A percentile compares a stretch with the other conserved stretches of the same genome.
phyloP scores from a whole-genome alignment of 1,140 invertebrate species.

The Zelostemma sp. region DNA sequence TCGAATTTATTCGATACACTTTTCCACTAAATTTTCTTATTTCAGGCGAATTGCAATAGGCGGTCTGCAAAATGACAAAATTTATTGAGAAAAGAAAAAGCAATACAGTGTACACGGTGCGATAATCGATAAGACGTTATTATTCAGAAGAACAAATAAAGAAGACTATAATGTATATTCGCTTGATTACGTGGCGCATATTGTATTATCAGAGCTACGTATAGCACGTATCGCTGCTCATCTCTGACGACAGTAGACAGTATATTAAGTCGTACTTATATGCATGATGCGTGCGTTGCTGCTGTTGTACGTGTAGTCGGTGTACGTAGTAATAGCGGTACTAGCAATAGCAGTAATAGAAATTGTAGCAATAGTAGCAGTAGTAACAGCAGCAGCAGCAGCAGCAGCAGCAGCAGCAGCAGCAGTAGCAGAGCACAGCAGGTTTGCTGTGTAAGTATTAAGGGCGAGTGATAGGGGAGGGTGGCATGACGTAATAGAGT shows the following conservation, averaged over 20 bases:
- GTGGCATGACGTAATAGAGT: slow-evolving; percentile 45
- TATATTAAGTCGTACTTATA: not conserved
- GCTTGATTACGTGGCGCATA: slow-evolving; percentile 42
- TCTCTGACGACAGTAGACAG: slow-evolving; percentile 23
- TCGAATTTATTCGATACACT: no score
- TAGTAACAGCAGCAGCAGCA: no score
- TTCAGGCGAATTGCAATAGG: not conserved
- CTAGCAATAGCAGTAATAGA: no score
- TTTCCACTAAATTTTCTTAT: no score
- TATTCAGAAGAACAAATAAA: slow-evolving; percentile 42
- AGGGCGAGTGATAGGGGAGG: slow-evolving; percentile 16
- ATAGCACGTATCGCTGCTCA: slow-evolving; percentile 44
- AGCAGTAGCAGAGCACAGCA: no score
- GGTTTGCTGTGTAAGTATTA: no score
- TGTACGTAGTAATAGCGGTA: no score
- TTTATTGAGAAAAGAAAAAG: not conserved
- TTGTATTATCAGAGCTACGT: slow-evolving; percentile 38
- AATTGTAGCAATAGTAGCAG: no score
- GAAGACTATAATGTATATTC: slow-evolving; percentile 42
- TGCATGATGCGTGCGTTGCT: not conserved
- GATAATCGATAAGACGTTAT: slow-evolving; percentile 47
- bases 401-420: no score
- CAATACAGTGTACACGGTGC: no score
- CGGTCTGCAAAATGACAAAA: not conserved
- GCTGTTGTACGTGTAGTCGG: not conserved